Base-by-base conservation (phyloP, 2,797 vertebrate species). In the Discoglossus pictus region DNA sequence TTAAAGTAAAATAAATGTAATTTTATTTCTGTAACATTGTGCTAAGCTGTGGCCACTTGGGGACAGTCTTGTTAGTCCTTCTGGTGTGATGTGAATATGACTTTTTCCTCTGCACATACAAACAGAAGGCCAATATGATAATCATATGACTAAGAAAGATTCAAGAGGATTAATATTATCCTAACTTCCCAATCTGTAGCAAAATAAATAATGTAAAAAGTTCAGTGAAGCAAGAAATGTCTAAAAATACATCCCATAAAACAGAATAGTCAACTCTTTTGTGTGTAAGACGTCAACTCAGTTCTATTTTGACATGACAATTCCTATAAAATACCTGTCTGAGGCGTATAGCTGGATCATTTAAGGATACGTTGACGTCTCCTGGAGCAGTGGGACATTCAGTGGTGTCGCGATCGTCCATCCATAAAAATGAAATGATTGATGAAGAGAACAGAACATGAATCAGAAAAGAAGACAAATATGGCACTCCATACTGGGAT, bases 151-250 rank as follows among this genome's bases (percentile, higher is more conserved):
- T 46, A 20, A 7, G n/a, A 8, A 31, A 31, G 27, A 4, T n/a
- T 11, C 47, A 67, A 55, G 23, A 59, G 24, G 54, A 59, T 59
- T 51, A 67, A 12, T 67, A 25, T 51, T 31, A 4, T 31, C 27
- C 8, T 31, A 31, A 4, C 4, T 31, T 31, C 48, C 15, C 38
- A 10, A 48, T 23, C 8, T 21, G 5, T 39, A 51, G 20, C 27
- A 66, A 66, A 48, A 36, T 47, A 40, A 11, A 58, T 20, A 11
- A 11, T 43, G 43, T 7, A 4, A 2, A 59, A 43, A 25, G n/a
- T 25, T 13, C 7, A 36, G 9, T 43, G 39, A 25, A 21, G 12
- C 40, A 38, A 40, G 53, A 3, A 16, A 8, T 46, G 52, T 38
- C 25, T 25, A 38, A 42, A 39, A 50, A 40, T 12, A 20, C 6